Base-by-base conservation (phyloP, 1,140 invertebrate species). In the Pseudomyrmex dendroicus region DNA sequence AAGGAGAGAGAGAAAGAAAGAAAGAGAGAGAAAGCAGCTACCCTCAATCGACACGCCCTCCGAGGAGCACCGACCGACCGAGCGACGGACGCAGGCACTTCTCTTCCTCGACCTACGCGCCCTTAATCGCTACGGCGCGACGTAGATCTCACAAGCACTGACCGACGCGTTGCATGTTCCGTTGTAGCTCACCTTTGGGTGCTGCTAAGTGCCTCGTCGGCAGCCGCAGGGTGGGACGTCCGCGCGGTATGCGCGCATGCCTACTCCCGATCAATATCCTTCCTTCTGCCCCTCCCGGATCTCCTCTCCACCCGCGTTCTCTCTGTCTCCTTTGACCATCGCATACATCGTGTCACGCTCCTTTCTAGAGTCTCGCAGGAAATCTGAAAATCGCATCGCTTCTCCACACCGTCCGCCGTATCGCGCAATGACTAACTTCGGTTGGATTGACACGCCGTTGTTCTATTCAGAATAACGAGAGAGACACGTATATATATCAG, bases 221-320 rank as follows among this genome's bases (percentile, higher is more conserved):
- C 73, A 52, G 59, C 76, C 22, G 73, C 61, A 86, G 87, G 87
- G 89, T 85, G 89, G 89, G 85, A 89, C 84, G 72, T 63, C 5
- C 35, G 83, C 61, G 52, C 72, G 52, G 63, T 77, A 82, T 88
- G 84, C 85, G 91, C 90, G 90, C 87, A 90, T 82, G 84, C 73
- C 89, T 82, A 89, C 82, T 70, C 72, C 82, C 86, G 93, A 93
- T 93, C 93, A 93, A 94, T 93, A 94, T 93, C 91, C 90, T 93
- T 91, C 84, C 82, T 83, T 89, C 85, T 74, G 86, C 86, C 63
- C 84, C 83, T 87, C 86, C 84, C 86, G 66, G 70, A 57, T 68
- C 78, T 87, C 82, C 54, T 83, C 66, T 80, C 46, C 59, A 4
- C 59, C 68, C 15, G 22, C 20, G 10, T n/a, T 61, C 61, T 52